A percentile compares a stretch with the other conserved stretches of the same genome.
Conservation (phyloP, 1,140 invertebrate species). For the Augochlora pura region DNA sequence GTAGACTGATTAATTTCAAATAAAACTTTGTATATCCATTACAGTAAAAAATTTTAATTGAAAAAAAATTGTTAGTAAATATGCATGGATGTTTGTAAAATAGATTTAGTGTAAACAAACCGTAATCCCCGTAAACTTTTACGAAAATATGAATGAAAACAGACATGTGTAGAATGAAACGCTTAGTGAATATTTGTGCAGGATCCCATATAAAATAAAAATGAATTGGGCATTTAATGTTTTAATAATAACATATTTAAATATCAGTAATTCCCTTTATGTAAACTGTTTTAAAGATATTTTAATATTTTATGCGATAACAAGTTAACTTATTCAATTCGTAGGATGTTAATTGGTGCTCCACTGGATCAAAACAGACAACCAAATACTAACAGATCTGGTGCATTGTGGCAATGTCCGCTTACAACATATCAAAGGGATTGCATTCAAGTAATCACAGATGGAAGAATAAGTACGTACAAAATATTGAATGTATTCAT, state of each 20-base stretch:
- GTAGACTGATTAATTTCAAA: background rate
- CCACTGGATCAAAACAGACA: slow-evolving; percentile 92
- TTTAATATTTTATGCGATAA: too few relatives aligned
- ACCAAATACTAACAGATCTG: slow-evolving; percentile 90
- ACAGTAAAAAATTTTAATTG: background rate
- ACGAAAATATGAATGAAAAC: too few relatives aligned
- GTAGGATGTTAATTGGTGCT: slow-evolving; percentile 94
- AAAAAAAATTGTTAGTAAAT: background rate
- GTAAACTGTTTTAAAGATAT: background rate
- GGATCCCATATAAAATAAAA: background rate
- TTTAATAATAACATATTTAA: background rate
- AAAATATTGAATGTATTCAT: slow-evolving; percentile 1
- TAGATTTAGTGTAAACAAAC: too few relatives aligned
- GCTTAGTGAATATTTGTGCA: too few relatives aligned
- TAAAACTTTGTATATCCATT: too few relatives aligned
- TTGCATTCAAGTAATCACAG: slow-evolving; percentile 92
- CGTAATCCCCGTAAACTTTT: too few relatives aligned
- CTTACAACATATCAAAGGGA: slow-evolving; percentile 84
- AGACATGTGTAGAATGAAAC: too few relatives aligned
- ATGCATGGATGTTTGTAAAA: too few relatives aligned
- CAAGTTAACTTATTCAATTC: slow-evolving; percentile 50
- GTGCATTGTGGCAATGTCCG: slow-evolving; percentile 93
- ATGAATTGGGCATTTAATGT: background rate
- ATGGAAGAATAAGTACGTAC: slow-evolving; percentile 88
- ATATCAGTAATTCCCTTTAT: background rate